phyloP scores from a whole-genome alignment of 2,797 vertebrate genomes.

The Oreortyx pictus region DNA sequence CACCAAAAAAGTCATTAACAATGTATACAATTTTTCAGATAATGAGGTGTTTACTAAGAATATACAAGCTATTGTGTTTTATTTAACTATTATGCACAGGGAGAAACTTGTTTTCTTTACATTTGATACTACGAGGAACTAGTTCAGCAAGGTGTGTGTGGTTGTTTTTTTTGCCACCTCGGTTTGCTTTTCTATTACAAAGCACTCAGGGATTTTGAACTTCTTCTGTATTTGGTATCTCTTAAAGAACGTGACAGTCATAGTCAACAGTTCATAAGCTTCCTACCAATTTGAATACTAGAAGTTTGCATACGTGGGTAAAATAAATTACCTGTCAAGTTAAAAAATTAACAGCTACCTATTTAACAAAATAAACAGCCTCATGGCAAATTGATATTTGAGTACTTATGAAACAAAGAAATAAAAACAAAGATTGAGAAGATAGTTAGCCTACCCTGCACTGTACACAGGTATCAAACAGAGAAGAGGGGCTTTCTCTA shows the following conservation, averaged over 20 bases:
- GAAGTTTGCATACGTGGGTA: neutral
- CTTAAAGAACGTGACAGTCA: neutral
- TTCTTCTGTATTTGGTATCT: neutral
- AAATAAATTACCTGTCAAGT: neutral
- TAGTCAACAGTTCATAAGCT: neutral
- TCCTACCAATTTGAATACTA: neutral
- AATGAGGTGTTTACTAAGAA: neutral
- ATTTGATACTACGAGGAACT: neutral
- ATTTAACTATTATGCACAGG: neutral
- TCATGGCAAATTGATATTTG: neutral
- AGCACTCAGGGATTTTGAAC: neutral
- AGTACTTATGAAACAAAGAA: neutral
- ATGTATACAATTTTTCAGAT: neutral
- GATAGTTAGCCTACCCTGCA: neutral
- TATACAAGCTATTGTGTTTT: neutral
- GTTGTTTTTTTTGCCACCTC: neutral
- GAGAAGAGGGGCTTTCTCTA: neutral
- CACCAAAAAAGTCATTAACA: neutral
- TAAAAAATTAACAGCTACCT: neutral
- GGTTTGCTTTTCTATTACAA: neutral
- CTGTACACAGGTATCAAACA: neutral
- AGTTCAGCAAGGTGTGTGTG: accelerated
- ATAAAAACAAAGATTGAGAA: neutral
- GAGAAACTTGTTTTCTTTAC: neutral
- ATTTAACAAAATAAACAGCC: neutral